Evolutionary conservation across 1,140 invertebrate genomes (phyloP), one percentile per base, ranked within the genome.

Genomic region (Papilio glaucus): DNA sequence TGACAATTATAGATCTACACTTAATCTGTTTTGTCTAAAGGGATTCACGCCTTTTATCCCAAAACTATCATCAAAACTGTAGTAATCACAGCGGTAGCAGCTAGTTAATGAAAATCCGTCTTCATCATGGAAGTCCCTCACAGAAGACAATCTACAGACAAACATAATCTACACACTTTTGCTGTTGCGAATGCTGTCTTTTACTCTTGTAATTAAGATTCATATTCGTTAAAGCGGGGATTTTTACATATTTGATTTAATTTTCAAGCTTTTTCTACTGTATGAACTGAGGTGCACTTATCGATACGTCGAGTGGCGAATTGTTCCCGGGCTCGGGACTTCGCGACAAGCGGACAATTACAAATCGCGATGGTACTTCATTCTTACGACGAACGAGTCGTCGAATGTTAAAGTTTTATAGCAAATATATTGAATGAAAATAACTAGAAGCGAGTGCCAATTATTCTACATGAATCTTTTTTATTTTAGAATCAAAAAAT

Each of bases 321-420:
- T 33, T 65, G 62, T 65, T 63, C 62, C 37, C 62, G 26, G 24
- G 21, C n/a, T 12, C 13, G 68, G 61, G 45, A 71, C 69, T 63
- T 68, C 65, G 65, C 62, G 61, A 60, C 69, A 49, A n/a, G n/a
- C n/a, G n/a, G n/a, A 72, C 69, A 76, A 78, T 78, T 74, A 78
- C 69, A 63, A 73, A 39, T 42, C 71, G 53, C 60, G 74, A 76
- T 75, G 73, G 71, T 57, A 76, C 77, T 78, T 78, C 69, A 78
- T 73, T 75, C 72, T 76, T 74, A 73, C 72, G 61, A 69, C 68
- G 73, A 72, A 65, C 24, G 33, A 18, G 39, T n/a, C 7, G 10
- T 12, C 15, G 13, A n/a, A 38, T 38, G 33, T 33, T 63, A 63
- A 18, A 37, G 10, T 62, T 62, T 9, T 12, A 18, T 33, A 3